Evolutionary conservation across 2,888 invertebrate species (phyloP), one percentile per base, ranked within the genome.

Genomic region (Drosophila bunnanda): DNA sequence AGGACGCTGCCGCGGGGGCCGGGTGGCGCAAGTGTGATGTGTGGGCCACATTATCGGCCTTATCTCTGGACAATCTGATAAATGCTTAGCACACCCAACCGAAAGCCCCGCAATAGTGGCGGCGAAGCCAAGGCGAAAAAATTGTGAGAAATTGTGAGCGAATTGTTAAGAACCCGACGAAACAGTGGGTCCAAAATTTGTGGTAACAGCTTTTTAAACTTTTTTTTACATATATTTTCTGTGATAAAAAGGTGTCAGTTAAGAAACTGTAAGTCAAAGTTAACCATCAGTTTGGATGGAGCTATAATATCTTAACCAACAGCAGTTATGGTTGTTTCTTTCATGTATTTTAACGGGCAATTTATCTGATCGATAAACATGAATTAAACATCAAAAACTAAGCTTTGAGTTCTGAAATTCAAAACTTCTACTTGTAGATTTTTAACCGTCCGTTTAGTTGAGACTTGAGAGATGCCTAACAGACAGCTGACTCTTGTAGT

Each of bases 41-140:
- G 60, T 57, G 28, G 41, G 73, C 55, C 69, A 55, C 71, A 66
- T 79, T 80, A 80, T 78, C 77, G 75, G 69, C 53, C 53, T 83
- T 82, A 83, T 82, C 82, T 82, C 52, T 59, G 46, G 32, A 46
- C 78, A 70, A 83, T 83, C 77, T 81, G 84, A 82, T 82, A 82
- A 83, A 65, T 52, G 44, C 38, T 36, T 53, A 54, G 53, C 48
- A 41, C 57, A 54, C 72, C 38, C 52, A 58, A 30, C 48, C 38
- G 60, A 48, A 34, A 36, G 15, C 57, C 39, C 39, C 28, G 13
- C 30, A 55, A 55, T 32, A 32, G 59, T 60, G 39, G 36, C 66
- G 32, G 36, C 58, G 57, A 66, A 53, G 13, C 22, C 30, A 39
- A 68, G 50, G 32, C 32, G 34, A 34, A 38, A 48, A 36, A 57